Conservation (phyloP, 2,797 vertebrate species). For the Heliangelus exortis region DNA sequence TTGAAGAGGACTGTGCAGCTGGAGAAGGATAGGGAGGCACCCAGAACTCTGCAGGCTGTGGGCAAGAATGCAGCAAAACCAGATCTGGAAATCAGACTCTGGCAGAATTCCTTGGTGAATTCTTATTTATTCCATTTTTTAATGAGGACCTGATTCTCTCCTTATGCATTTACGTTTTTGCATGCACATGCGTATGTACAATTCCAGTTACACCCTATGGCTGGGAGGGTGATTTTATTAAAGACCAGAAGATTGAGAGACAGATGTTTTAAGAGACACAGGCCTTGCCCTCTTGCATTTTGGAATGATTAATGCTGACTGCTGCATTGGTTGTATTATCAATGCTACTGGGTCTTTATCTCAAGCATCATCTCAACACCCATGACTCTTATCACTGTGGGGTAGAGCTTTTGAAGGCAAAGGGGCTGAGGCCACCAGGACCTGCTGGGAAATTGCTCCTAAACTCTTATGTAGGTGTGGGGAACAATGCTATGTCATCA, state of each 20-base stretch:
- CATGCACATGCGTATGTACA: constrained; percentile 54
- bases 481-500: constrained; percentile 29
- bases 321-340: constrained; percentile 49
- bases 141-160: constrained; percentile 66
- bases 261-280: constrained; percentile 1
- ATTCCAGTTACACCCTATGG: constrained; percentile 57
- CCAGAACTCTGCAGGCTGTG: constrained; percentile 69
- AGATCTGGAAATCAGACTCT: constrained; percentile 79
- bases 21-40: constrained; percentile 79
- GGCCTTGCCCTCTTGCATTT: constrained; percentile 34
- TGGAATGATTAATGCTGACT: constrained; percentile 53
- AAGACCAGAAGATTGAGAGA: constrained; percentile 42
- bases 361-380: constrained; percentile 22
- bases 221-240: constrained; percentile 58
- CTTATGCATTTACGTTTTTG: constrained; percentile 58
- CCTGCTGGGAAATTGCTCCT: constrained; percentile 29
- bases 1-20: constrained; percentile 78
- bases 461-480: constrained; percentile 10
- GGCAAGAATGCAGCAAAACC: constrained; percentile 85
- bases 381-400: constrained; percentile 25
- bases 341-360: constrained; percentile 30
- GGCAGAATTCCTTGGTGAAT: constrained; percentile 78
- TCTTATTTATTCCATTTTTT: constrained; percentile 74
- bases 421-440: constrained; percentile 41
- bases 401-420: constrained; percentile 35